Percentiles rank a stretch among this genome's conserved stretches.
These are phyloP conservation scores for Marisa cornuarietis DNA, from an alignment of 1,140 invertebrate species.

Conservation along the genomic window DNA sequence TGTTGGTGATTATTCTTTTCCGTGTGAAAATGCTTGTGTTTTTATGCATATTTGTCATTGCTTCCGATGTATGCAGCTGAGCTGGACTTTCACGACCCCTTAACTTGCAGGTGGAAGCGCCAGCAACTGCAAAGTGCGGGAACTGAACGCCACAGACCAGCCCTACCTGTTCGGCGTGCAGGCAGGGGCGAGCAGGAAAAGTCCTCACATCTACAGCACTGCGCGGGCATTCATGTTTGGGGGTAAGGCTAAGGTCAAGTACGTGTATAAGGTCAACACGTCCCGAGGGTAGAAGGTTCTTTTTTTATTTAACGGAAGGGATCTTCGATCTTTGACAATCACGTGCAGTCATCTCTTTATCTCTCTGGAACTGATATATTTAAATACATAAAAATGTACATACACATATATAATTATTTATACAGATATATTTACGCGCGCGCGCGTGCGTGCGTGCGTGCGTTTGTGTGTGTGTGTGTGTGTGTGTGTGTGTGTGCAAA, in stretches of 20 bases:
- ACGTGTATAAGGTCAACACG: too few species aligned
- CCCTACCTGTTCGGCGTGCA: background rate
- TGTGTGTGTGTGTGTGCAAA: background rate
- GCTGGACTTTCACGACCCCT: too few species aligned
- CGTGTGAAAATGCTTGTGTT: too few species aligned
- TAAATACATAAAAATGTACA: too few species aligned
- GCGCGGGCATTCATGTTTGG: slow-evolving; percentile 20
- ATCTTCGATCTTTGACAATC: background rate
- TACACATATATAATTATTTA: too few species aligned
- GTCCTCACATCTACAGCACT: slow-evolving; percentile 15
- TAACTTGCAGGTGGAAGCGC: background rate
- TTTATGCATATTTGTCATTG: too few species aligned
- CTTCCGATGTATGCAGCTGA: too few species aligned
- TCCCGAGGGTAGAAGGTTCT: too few species aligned
- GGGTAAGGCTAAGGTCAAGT: background rate
- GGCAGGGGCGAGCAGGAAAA: background rate
- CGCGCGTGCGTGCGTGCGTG: too few species aligned
- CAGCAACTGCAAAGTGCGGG: background rate
- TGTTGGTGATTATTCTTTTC: too few species aligned
- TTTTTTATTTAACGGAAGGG: background rate
- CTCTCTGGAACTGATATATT: background rate
- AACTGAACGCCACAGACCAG: background rate
- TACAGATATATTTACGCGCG: too few species aligned
- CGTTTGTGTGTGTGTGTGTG: too few species aligned
- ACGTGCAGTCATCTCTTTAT: background rate